phyloP scores from a whole-genome alignment of 2,113 vertebrate genomes.

The Syngnathus typhle region DNA sequence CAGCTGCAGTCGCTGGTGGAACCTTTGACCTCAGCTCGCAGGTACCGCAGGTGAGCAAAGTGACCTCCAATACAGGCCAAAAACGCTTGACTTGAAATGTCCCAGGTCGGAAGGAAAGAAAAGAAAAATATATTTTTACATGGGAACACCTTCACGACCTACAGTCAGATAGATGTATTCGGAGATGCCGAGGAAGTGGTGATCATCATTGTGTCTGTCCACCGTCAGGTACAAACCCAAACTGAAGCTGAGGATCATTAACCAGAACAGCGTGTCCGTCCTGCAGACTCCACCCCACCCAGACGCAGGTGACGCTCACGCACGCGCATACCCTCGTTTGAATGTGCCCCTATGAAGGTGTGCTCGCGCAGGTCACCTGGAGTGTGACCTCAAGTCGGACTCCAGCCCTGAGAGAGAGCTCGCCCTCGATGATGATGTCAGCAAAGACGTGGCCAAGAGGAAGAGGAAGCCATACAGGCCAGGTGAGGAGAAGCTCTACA shows the following conservation, averaged over 20 bases:
- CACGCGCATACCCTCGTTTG: background rate
- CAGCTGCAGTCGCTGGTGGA: conserved; percentile 86
- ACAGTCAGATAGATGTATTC: too few species aligned
- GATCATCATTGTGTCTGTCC: conserved; percentile 11
- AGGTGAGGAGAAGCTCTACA: conserved; percentile 63
- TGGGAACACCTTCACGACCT: too few species aligned
- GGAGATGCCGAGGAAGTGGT: background rate
- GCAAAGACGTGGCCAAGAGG: conserved; percentile 83
- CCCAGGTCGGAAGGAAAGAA: background rate
- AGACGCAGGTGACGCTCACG: background rate
- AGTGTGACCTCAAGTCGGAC: conserved; percentile 92
- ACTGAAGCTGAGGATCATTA: conserved; percentile 95
- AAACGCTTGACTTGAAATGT: background rate
- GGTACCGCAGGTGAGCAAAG: conserved; percentile 68
- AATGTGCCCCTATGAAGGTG: background rate
- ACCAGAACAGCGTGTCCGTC: conserved; percentile 96
- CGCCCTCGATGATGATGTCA: conserved; percentile 70
- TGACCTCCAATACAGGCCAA: background rate
- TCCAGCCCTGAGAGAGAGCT: conserved; percentile 90
- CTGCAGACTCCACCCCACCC: conserved; percentile 86
- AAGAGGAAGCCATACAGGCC: conserved; percentile 92
- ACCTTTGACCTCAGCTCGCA: conserved; percentile 77
- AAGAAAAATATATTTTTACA: too few species aligned
- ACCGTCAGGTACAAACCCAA: conserved; percentile 84
- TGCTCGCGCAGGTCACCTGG: conserved; percentile 70